Evolutionary conservation across 1,140 invertebrate species (phyloP).

Genomic region (Hylaeus anthracinus): DNA sequence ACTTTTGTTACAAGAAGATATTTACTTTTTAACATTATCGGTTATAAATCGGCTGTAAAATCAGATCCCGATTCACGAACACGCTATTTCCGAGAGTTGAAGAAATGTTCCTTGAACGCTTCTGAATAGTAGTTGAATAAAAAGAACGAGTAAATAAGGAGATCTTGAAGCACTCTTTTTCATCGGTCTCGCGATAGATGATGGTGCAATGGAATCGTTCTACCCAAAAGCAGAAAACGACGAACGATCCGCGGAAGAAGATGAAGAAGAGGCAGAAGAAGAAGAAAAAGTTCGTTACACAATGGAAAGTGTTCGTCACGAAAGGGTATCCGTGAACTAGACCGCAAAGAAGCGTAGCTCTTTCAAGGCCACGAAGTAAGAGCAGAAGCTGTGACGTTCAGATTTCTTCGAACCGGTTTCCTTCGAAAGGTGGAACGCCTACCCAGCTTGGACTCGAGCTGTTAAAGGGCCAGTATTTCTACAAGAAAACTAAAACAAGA

Average conservation of each 20-base stretch:
- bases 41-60: too few species aligned
- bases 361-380: constrained; percentile 79
- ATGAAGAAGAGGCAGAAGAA: not conserved
- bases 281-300: constrained; percentile 76
- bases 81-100: too few species aligned
- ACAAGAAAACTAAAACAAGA: not conserved
- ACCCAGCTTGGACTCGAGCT: not conserved
- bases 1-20: too few species aligned
- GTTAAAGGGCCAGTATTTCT: constrained; percentile 21
- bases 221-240: too few species aligned
- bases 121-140: too few species aligned
- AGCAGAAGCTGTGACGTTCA: constrained; percentile 67
- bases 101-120: too few species aligned
- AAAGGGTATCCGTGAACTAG: constrained; percentile 78
- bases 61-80: too few species aligned
- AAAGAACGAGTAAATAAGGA: too few species aligned
- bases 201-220: not conserved
- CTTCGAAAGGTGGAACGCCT: constrained; percentile 44
- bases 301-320: constrained; percentile 80
- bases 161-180: too few species aligned
- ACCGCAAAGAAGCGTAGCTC: constrained; percentile 74
- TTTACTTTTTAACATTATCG: too few species aligned
- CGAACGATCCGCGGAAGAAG: not conserved
- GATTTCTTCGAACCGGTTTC: constrained; percentile 75
- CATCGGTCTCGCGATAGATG: too few species aligned